Evolutionary conservation across 2,888 invertebrate species (phyloP).

Genomic region (Apodemia mormo): DNA sequence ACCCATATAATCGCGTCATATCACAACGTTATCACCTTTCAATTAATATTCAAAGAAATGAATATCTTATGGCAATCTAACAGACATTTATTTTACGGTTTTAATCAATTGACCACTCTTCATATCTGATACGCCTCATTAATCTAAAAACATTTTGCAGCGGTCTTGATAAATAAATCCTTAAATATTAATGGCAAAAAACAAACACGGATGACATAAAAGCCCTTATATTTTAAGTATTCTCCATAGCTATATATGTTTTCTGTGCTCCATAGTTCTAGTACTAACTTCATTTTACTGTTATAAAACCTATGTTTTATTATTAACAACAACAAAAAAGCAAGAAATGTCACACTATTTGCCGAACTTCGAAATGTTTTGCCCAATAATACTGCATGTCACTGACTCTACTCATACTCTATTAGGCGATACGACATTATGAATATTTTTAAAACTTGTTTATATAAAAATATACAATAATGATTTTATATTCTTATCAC

Average conservation of each 20-base stretch:
- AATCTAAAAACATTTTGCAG: neutral
- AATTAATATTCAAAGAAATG: neutral
- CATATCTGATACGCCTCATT: neutral
- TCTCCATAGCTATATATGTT: too few relatives aligned
- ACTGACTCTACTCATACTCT: neutral
- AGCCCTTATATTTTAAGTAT: too few relatives aligned
- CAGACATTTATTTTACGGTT: constrained; percentile 22
- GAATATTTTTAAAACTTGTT: constrained; percentile 14
- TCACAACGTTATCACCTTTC: neutral
- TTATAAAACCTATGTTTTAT: constrained; percentile 13
- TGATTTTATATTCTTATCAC: too few relatives aligned
- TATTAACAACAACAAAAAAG: neutral
- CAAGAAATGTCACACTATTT: neutral
- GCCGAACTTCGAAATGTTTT: neutral
- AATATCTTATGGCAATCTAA: neutral
- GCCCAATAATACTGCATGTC: neutral
- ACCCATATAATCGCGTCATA: neutral
- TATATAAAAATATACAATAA: neutral
- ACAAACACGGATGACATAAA: too few relatives aligned
- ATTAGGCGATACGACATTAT: neutral
- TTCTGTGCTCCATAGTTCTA: too few relatives aligned
- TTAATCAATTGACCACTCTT: constrained; percentile 15
- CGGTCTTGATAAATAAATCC: neutral
- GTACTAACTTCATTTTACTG: constrained; percentile 21
- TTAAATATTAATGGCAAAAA: too few relatives aligned